Percentiles rank a stretch among this genome's conserved stretches.
Evolutionary conservation across 2,888 invertebrate genomes (phyloP).

Genomic region (Gymnocheta viridis): DNA sequence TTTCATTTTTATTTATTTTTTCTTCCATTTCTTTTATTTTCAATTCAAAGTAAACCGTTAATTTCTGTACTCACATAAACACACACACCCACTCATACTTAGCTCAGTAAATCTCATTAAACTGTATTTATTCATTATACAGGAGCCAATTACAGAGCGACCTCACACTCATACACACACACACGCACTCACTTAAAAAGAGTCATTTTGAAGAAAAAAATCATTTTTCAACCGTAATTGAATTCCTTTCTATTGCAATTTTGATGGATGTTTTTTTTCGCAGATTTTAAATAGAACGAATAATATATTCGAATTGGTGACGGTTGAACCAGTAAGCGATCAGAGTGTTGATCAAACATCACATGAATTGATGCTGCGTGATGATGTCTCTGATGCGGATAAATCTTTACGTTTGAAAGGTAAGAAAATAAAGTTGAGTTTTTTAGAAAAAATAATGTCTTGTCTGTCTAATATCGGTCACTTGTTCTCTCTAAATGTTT

Average conservation of each 20-base stretch:
- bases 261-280: conserved; percentile 28
- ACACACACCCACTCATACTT: no score
- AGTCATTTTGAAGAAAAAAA: not conserved
- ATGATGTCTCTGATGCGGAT: conserved; percentile 87
- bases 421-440: conserved; percentile 74
- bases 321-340: conserved; percentile 92
- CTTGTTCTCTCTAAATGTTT: no score
- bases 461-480: not conserved
- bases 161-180: not conserved
- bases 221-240: conserved; percentile 26
- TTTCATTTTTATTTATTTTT: not conserved
- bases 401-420: conserved; percentile 91
- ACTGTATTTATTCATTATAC: not conserved
- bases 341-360: conserved; percentile 84
- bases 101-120: conserved; percentile 40
- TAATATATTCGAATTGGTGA: conserved; percentile 97
- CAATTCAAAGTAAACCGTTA: conserved; percentile 16
- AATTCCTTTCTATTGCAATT: not conserved
- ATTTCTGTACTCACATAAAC: no score
- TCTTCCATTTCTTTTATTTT: not conserved
- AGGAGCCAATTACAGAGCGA: not conserved
- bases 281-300: conserved; percentile 97
- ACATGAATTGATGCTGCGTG: conserved; percentile 82
- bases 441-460: not conserved
- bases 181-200: not conserved